Base-by-base conservation (phyloP, 2,888 invertebrate species). In the Nipponacmea schrenckii region DNA sequence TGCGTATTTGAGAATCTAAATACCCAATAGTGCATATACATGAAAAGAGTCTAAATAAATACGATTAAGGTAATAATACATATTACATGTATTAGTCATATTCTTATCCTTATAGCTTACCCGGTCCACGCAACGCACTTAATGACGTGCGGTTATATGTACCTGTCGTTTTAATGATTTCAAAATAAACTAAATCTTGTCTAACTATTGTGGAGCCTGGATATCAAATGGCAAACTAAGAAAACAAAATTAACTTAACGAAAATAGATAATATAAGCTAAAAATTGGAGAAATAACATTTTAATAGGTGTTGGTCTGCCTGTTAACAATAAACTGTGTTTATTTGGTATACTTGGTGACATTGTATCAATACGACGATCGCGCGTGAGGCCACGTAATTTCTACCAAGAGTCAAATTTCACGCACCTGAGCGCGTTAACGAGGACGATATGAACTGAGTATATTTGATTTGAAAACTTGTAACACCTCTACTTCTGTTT, bases 331-430 rank as follows among this genome's bases (percentile, higher is more conserved):
- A 56, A 20, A 15, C 56, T 56, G 20, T 24, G 24, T 56, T 10
- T 24, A 56, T 56, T 24, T 56, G 24, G 20, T 20, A 56, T 56
- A 56, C 56, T 56, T 56, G 56, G 24, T 56, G 56, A 56, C 56
- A 24, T 56, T 56, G 24, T 56, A 24, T 56, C 20, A 56, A 56
- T 24, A 56, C 56, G 24, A 56, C 20, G 12, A 56, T 24, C 20
- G 56, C 56, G 56, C 56, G 56, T 24, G 20, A 56, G 56, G 56
- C 56, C 56, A 24, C 56, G 56, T 56, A 24, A 56, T 24, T 56
- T 24, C 56, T 24, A 56, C 20, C 24, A 56, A 14, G 56, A 56
- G 56, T 56, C 56, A 56, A 56, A 56, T 56, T 56, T 56, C 56
- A 24, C 56, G 56, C 56, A 56, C 56, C 56, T 56, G 56, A 56